phyloP scores from a whole-genome alignment of 2,113 vertebrate genomes.

The Aptenodytes forsteri region DNA sequence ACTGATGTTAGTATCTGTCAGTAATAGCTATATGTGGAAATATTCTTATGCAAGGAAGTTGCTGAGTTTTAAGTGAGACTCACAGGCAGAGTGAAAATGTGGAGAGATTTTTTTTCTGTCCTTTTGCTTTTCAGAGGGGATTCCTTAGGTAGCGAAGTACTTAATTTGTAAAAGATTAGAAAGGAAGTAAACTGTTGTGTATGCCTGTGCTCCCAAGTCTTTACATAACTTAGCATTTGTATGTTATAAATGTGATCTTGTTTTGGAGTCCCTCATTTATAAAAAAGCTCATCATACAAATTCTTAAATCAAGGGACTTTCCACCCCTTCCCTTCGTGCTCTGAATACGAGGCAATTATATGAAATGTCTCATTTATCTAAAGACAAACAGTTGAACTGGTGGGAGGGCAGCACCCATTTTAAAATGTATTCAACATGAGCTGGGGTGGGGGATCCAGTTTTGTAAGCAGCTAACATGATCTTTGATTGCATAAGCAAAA shows the following conservation, averaged over 20 bases:
- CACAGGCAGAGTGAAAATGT: not conserved
- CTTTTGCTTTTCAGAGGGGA: not conserved
- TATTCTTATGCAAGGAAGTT: not conserved
- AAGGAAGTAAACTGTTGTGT: not conserved
- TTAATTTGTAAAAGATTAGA: not conserved
- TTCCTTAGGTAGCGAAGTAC: not conserved
- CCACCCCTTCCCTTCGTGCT: not conserved
- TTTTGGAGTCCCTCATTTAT: not conserved
- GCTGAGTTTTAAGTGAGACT: not conserved
- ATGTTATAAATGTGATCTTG: not conserved
- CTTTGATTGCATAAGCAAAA: not conserved
- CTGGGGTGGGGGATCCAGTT: not conserved
- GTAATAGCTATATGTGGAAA: not conserved
- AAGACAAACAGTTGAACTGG: not conserved
- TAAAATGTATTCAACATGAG: not conserved
- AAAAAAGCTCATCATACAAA: not conserved
- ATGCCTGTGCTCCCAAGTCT: not conserved
- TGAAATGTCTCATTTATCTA: not conserved
- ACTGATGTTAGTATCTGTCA: not conserved
- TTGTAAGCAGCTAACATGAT: not conserved
- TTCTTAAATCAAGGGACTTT: not conserved
- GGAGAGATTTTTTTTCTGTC: not conserved
- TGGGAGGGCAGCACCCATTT: not conserved
- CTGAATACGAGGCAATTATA: not conserved
- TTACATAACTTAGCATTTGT: not conserved